A percentile compares a stretch with the other conserved stretches of the same genome.
Conservation (phyloP, 2,888 invertebrate genomes). For the Zaprionus lineosus region DNA sequence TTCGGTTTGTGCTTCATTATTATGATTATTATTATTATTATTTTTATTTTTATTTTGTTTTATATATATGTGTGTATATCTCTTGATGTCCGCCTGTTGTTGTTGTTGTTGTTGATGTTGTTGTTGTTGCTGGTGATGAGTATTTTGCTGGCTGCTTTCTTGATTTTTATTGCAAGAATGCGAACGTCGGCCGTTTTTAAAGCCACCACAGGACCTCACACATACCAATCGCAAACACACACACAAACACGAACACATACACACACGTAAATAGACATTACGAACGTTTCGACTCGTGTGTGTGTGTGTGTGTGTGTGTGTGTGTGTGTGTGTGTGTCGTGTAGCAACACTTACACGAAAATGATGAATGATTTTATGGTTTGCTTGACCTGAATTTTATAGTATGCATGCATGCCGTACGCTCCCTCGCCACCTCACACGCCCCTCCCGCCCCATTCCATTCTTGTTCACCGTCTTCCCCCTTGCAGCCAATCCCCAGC, state of each 20-base stretch:
- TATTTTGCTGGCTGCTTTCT: constrained; percentile 65
- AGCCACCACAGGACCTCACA: constrained; percentile 63
- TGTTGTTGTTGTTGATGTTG: constrained; percentile 12
- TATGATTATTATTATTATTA: constrained; percentile 71
- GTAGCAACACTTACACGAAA: constrained; percentile 77
- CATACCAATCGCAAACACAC: constrained; percentile 38
- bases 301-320: constrained; percentile 33
- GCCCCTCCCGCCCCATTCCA: background rate
- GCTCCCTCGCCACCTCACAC: constrained; percentile 3
- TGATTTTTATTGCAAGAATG: constrained; percentile 77
- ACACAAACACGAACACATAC: constrained; percentile 12
- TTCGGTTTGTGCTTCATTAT: constrained; percentile 57
- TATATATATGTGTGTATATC: constrained; percentile 38
- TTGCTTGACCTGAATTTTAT: constrained; percentile 81
- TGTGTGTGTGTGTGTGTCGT: constrained; percentile 43
- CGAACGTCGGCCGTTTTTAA: constrained; percentile 79
- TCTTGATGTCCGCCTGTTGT: constrained; percentile 11
- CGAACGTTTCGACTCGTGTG: constrained; percentile 52
- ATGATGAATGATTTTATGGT: constrained; percentile 82
- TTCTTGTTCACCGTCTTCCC: background rate
- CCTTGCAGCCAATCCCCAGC: constrained; percentile 1
- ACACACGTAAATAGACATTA: constrained; percentile 24
- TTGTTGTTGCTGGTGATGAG: constrained; percentile 37
- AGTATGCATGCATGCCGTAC: constrained; percentile 68
- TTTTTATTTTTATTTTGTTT: constrained; percentile 59